These are phyloP conservation scores for Hermodice carunculata DNA, from an alignment of 2,888 invertebrate species.

Conservation along the genomic window DNA sequence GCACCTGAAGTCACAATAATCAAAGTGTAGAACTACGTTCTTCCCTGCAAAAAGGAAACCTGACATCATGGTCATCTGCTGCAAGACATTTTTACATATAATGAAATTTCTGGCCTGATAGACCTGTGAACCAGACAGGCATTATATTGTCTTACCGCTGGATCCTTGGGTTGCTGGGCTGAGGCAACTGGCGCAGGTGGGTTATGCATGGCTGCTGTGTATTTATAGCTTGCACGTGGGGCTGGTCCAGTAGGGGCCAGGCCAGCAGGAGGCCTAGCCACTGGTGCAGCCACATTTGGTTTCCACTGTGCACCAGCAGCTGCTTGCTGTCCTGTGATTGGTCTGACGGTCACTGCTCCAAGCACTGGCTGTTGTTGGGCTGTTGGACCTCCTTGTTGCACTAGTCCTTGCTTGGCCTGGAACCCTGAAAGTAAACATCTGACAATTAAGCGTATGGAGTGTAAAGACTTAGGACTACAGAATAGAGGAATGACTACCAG, in stretches of 20 bases:
- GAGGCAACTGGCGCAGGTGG: conserved; percentile 75
- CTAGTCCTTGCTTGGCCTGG: conserved; percentile 47
- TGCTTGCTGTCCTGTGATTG: conserved; percentile 79
- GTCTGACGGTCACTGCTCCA: conserved; percentile 76
- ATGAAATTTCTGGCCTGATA: too few species aligned
- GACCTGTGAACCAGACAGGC: too few species aligned
- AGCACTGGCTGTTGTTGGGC: conserved; percentile 45
- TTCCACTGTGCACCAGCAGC: background rate
- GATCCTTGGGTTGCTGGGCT: too few species aligned
- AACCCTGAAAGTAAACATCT: conserved; percentile 24
- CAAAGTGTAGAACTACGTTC: too few species aligned
- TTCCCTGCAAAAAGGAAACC: too few species aligned
- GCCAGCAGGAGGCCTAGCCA: background rate
- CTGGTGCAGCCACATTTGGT: background rate
- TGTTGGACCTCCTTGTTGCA: conserved; percentile 51
- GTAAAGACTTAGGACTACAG: too few species aligned
- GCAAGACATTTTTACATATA: too few species aligned
- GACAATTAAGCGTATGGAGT: too few species aligned
- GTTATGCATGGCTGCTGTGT: conserved; percentile 91
- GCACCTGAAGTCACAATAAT: conserved; percentile 25
- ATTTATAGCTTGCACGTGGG: conserved; percentile 77
- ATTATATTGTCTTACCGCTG: too few species aligned
- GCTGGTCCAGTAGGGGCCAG: conserved; percentile 20
- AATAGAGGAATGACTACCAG: too few species aligned
- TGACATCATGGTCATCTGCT: too few species aligned